A percentile compares a stretch with the other conserved stretches of the same genome.
These are phyloP conservation scores for Podarcis siculus DNA, from an alignment of 2,797 vertebrate species.

Conservation along the genomic window DNA sequence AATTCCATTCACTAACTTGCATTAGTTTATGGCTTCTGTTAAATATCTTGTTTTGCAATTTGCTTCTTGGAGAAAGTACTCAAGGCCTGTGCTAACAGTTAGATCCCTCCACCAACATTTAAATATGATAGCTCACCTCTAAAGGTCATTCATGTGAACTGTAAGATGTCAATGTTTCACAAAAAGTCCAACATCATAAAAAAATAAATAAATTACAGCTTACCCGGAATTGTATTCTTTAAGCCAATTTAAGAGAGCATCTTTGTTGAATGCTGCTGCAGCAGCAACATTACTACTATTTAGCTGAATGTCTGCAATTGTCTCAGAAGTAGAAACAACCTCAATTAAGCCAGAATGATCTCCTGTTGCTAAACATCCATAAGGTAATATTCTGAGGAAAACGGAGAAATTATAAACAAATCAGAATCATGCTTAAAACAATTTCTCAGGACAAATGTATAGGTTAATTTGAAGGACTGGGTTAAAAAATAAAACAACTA, in stretches of 20 bases:
- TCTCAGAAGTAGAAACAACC: slow-evolving; percentile 94
- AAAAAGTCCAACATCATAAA: neutral
- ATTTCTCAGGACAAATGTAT: neutral
- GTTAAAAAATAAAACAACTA: neutral
- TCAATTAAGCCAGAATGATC: slow-evolving; percentile 96
- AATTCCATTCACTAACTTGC: neutral
- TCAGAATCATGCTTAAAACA: fast-evolving
- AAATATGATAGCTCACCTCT: neutral
- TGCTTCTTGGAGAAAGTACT: neutral
- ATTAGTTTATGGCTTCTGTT: neutral
- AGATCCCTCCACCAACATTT: neutral
- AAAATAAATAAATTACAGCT: slow-evolving; percentile 18
- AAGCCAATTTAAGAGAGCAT: slow-evolving; percentile 97
- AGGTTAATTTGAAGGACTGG: fast-evolving
- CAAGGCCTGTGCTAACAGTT: neutral
- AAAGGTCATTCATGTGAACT: neutral
- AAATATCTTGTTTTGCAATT: neutral
- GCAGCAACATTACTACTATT: slow-evolving; percentile 97
- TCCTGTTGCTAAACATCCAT: slow-evolving; percentile 97
- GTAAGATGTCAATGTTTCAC: neutral
- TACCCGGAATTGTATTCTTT: slow-evolving; percentile 97
- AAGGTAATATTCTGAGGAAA: slow-evolving; percentile 89
- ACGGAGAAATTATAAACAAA: neutral
- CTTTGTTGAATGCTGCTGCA: slow-evolving; percentile 97
- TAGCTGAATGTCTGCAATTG: slow-evolving; percentile 98